Evolutionary conservation across 2,888 invertebrate species (phyloP).

Genomic region (Sarcophaga caerulescens): DNA sequence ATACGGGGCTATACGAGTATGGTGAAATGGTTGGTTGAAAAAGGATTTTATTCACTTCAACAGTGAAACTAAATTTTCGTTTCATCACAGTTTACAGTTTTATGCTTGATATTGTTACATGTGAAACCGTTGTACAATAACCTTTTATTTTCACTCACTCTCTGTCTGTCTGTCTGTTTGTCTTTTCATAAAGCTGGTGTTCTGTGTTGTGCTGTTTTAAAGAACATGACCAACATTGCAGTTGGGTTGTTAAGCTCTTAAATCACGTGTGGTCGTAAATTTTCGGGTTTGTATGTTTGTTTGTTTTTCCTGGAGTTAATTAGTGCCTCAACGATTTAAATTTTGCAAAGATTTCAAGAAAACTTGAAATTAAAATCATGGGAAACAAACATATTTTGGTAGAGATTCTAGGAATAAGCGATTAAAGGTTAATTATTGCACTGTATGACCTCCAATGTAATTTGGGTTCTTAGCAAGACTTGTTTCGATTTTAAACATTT

Average conservation of each 20-base stretch:
- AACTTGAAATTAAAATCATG: neutral
- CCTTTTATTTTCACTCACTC: neutral
- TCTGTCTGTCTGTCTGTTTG: neutral
- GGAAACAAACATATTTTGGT: neutral
- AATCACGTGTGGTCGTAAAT: slow-evolving; percentile 38
- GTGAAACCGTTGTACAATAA: neutral
- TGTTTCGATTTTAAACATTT: neutral
- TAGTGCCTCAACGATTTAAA: neutral
- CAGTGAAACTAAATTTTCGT: slow-evolving; percentile 61
- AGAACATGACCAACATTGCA: slow-evolving; percentile 8
- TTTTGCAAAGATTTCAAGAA: slow-evolving; percentile 19
- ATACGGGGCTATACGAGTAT: neutral
- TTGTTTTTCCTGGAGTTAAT: slow-evolving; percentile 24
- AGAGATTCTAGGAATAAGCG: neutral
- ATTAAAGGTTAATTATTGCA: neutral
- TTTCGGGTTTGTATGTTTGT: neutral
- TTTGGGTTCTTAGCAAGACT: neutral
- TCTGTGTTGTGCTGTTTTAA: neutral
- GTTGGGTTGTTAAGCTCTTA: slow-evolving; percentile 23
- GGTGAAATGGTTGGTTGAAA: slow-evolving; percentile 30
- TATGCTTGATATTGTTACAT: slow-evolving; percentile 49
- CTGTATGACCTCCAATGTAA: neutral
- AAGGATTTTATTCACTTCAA: slow-evolving; percentile 64
- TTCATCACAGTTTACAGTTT: slow-evolving; percentile 56
- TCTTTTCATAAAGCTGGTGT: neutral